Percentiles rank a stretch among this genome's conserved stretches.
Conservation (phyloP, 2,888 invertebrate genomes). For the Acanthococcus lagerstroemiae region DNA sequence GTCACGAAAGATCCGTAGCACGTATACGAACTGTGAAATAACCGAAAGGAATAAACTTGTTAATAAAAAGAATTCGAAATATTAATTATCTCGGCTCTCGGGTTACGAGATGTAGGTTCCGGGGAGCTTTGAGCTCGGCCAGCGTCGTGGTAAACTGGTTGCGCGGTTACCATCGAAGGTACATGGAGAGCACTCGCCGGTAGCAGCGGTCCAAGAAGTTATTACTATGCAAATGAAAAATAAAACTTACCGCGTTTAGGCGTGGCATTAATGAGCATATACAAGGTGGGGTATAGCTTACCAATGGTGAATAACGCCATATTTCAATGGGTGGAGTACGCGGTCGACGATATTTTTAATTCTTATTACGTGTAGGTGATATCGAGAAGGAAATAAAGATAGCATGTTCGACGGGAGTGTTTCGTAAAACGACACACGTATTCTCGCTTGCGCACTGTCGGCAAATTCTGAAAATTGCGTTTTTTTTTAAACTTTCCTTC, state of each 20-base stretch:
- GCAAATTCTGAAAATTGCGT: too few relatives aligned
- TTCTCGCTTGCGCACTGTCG: too few relatives aligned
- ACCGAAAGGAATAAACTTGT: too few relatives aligned
- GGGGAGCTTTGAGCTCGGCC: too few relatives aligned
- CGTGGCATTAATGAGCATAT: constrained; percentile 28
- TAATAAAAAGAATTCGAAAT: too few relatives aligned
- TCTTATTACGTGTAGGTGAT: constrained; percentile 14
- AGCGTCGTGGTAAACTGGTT: too few relatives aligned
- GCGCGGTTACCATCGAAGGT: background rate
- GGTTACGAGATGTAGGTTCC: too few relatives aligned
- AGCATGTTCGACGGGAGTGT: constrained; percentile 12
- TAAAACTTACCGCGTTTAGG: constrained; percentile 25
- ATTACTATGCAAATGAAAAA: constrained; percentile 30
- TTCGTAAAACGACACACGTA: too few relatives aligned
- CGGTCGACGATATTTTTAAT: background rate
- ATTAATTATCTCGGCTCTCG: too few relatives aligned
- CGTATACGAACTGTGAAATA: too few relatives aligned
- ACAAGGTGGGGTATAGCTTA: constrained; percentile 30
- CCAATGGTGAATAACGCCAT: constrained; percentile 28
- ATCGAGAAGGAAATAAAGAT: constrained; percentile 14
- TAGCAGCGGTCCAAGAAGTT: constrained; percentile 20
- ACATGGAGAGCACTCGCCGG: background rate
- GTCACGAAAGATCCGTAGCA: too few relatives aligned
- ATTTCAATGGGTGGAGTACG: constrained; percentile 28
- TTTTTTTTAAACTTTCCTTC: too few relatives aligned